phyloP scores from a whole-genome alignment of 2,113 vertebrate species.

The Pavo muticus region DNA sequence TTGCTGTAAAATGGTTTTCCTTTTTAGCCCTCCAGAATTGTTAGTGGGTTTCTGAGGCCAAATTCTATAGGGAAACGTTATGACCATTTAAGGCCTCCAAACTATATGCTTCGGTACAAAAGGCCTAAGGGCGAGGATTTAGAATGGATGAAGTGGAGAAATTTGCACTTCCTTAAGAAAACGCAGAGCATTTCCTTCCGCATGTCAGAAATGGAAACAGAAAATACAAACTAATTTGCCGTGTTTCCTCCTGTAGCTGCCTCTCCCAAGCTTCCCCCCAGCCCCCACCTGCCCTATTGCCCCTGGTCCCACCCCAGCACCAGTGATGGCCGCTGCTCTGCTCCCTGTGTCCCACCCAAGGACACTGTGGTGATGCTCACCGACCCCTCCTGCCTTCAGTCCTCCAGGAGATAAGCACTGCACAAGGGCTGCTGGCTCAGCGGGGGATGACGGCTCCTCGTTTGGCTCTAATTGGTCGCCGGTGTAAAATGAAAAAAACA shows the following conservation, averaged over 20 bases:
- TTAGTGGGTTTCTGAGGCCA: conserved; percentile 81
- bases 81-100: conserved; percentile 87
- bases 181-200: conserved; percentile 92
- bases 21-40: conserved; percentile 80
- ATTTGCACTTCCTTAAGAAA: conserved; percentile 96
- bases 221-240: conserved; percentile 91
- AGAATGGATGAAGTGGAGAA: conserved; percentile 93
- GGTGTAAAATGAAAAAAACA: conserved; percentile 75
- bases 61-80: conserved; percentile 87
- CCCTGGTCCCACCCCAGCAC: conserved; percentile 59
- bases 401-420: conserved; percentile 69
- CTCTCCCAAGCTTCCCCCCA: conserved; percentile 56
- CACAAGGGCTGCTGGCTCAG: conserved; percentile 46
- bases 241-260: conserved; percentile 85
- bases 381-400: conserved; percentile 76
- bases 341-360: conserved; percentile 54
- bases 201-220: conserved; percentile 86
- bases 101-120: conserved; percentile 87
- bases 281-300: conserved; percentile 69
- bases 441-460: conserved; percentile 21
- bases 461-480: conserved; percentile 71
- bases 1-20: conserved; percentile 84
- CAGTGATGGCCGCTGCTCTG: conserved; percentile 65
- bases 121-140: conserved; percentile 87
- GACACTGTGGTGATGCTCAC: conserved; percentile 73